These are phyloP conservation scores for Folsomia manolachei DNA, from an alignment of 2,888 invertebrate species.

Conservation along the genomic window DNA sequence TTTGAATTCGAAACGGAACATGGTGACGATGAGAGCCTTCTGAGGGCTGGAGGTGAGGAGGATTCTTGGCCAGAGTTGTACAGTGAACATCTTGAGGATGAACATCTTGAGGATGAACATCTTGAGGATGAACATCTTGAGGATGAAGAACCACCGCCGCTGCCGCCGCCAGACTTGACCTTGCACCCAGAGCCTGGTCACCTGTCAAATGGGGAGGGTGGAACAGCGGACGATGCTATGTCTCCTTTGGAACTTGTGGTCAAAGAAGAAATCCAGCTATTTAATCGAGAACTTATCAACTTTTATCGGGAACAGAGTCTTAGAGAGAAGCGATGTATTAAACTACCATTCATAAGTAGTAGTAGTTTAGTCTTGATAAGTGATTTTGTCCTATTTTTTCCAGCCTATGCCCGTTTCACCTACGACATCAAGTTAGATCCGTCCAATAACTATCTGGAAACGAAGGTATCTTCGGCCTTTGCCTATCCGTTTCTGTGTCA, in stretches of 20 bases:
- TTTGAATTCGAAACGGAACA: not conserved
- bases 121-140: not conserved
- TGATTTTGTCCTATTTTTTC: too few relatives aligned
- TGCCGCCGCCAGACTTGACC: too few relatives aligned
- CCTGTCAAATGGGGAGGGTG: too few relatives aligned
- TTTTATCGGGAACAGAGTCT: not conserved
- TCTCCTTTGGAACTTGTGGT: not conserved
- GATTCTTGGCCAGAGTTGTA: too few relatives aligned
- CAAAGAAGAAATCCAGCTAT: not conserved
- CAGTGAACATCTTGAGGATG: too few relatives aligned
- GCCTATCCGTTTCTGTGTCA: conserved; percentile 29
- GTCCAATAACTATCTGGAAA: conserved; percentile 4
- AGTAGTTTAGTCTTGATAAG: too few relatives aligned
- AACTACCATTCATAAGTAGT: too few relatives aligned
- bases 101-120: not conserved
- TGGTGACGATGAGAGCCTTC: not conserved
- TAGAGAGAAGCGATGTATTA: not conserved
- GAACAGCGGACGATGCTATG: not conserved
- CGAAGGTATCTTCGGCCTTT: not conserved
- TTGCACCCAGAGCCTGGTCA: too few relatives aligned
- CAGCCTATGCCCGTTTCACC: not conserved
- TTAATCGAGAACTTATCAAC: not conserved
- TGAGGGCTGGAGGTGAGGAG: too few relatives aligned
- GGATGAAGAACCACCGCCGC: not conserved
- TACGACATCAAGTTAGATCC: not conserved